phyloP scores from a whole-genome alignment of 2,888 invertebrate species.

The Morpho helenor region DNA sequence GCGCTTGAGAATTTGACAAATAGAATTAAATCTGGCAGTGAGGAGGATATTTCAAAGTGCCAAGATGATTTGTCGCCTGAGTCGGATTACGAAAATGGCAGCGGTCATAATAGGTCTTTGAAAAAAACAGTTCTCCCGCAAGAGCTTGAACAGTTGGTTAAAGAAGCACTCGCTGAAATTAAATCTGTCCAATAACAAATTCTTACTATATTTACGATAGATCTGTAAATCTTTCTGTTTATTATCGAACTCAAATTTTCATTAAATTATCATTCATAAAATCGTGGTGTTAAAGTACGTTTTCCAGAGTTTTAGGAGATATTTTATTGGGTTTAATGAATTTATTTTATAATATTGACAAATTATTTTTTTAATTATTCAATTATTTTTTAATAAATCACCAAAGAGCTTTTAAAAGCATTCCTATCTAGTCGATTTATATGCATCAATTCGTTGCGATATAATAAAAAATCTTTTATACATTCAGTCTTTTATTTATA shows the following conservation, averaged over 20 bases:
- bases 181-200: slow-evolving; percentile 73
- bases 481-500: slow-evolving; percentile 34
- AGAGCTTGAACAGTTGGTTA: slow-evolving; percentile 80
- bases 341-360: no score
- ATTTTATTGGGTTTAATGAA: no score
- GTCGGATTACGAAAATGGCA: slow-evolving; percentile 35
- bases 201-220: not conserved
- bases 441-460: slow-evolving; percentile 10
- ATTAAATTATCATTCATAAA: no score
- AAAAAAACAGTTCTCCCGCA: slow-evolving; percentile 76
- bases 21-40: slow-evolving; percentile 49
- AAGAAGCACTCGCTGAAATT: slow-evolving; percentile 83
- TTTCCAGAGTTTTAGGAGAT: no score
- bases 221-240: no score
- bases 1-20: slow-evolving; percentile 37
- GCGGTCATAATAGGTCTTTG: slow-evolving; percentile 39
- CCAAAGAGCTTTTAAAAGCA: slow-evolving; percentile 18
- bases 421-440: slow-evolving; percentile 16
- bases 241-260: no score
- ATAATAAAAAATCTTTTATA: slow-evolving; percentile 19
- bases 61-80: slow-evolving; percentile 33
- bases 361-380: not conserved
- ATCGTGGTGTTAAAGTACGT: no score
- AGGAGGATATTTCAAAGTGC: slow-evolving; percentile 52
- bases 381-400: not conserved